Base-by-base conservation (phyloP, 2,888 invertebrate species). In the Rhagophthalmus giganteus region DNA sequence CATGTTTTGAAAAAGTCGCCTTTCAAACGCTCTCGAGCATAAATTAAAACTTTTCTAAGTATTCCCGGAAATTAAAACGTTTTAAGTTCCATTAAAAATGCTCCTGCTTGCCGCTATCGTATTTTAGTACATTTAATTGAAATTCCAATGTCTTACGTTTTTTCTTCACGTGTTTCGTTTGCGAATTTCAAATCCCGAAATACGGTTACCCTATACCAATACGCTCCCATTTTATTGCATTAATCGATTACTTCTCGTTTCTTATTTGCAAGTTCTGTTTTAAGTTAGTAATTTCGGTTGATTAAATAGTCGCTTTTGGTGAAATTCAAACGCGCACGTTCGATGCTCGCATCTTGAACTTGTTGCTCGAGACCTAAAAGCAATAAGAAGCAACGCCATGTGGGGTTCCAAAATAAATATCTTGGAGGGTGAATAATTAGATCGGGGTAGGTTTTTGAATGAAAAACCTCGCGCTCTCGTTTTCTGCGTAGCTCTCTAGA, bases 351-450 rank as follows among this genome's bases (percentile, higher is more conserved):
- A 30, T 37, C 30, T 31, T 31, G 37, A 41, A 45, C 45, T 45
- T 45, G 45, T 45, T 45, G 45, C 45, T 16, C 10, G 37, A 37
- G 20, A 37, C 37, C 28, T 28, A 35, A 20, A 45, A 31, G 37
- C 45, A 25, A 15, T 31, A 26, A 45, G 37, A 45, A 35, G 45
- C 35, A 34, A 30, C 35, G 35, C 24, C 31, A 45, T 28, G 37
- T 37, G 45, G 45, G 45, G 45, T 31, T 15, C 28, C 37, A 45
- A 45, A 45, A 45, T 45, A 45, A 45, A 45, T 45, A 35, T 37
- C 37, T 35, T 14, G 25, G 24, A 45, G 45, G 45, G 45, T 45
- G 45, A 45, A 45, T 45, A 45, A 45, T 45, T 45, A 45, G 37
- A 45, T 35, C 25, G 37, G 31, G 37, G 35, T 24, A 30, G 9